These are phyloP conservation scores for Trimorus sp. DNA, from an alignment of 2,888 invertebrate genomes.

Conservation along the genomic window DNA sequence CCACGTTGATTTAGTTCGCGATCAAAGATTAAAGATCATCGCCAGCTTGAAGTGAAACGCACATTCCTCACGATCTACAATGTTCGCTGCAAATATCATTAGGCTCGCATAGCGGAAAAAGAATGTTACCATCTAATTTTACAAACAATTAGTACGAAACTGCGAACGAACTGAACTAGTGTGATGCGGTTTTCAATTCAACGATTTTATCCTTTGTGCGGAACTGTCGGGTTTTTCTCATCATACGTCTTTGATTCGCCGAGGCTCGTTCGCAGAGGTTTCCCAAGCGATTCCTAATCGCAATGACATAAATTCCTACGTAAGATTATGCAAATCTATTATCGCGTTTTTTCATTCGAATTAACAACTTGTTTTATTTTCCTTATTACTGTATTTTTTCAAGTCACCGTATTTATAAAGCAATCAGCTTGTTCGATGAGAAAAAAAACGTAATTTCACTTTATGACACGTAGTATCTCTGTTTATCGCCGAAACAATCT, in stretches of 20 bases:
- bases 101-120: neutral
- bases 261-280: conserved; percentile 59
- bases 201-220: conserved; percentile 73
- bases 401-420: neutral
- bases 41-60: too few relatives aligned
- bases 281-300: conserved; percentile 58
- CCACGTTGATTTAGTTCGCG: too few relatives aligned
- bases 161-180: neutral
- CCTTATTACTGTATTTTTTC: conserved; percentile 7
- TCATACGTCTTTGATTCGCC: conserved; percentile 65
- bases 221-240: conserved; percentile 74
- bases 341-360: conserved; percentile 31
- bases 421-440: neutral
- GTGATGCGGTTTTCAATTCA: conserved; percentile 75
- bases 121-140: neutral
- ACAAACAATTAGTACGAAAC: neutral
- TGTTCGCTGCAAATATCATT: too few relatives aligned
- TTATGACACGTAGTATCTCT: neutral
- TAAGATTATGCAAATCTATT: conserved; percentile 56
- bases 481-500: neutral
- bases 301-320: conserved; percentile 58
- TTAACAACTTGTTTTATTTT: conserved; percentile 31
- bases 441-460: neutral
- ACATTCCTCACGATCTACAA: too few relatives aligned
- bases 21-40: too few relatives aligned